Conservation (phyloP, 2,797 vertebrate species). For the Cryptoprocta ferox region DNA sequence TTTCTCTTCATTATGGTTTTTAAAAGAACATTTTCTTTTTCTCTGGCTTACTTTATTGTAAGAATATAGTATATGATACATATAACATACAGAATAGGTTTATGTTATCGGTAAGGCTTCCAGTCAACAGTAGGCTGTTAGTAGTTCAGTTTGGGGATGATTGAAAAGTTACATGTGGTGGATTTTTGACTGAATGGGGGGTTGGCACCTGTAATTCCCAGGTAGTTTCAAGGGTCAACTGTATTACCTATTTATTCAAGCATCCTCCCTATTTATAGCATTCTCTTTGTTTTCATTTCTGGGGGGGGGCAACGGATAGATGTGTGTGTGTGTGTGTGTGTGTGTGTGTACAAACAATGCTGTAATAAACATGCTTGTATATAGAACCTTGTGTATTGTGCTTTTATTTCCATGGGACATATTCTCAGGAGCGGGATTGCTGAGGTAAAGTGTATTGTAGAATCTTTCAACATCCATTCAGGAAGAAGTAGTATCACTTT, state of each 20-base stretch:
- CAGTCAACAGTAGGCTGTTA: not conserved
- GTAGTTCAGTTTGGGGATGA: not conserved
- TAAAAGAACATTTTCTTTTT: not conserved
- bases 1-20: not conserved
- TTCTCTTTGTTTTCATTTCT: slow-evolving; percentile 38
- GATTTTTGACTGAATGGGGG: not conserved
- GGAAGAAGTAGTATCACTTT: not conserved
- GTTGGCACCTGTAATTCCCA: not conserved
- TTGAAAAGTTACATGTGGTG: not conserved
- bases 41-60: not conserved
- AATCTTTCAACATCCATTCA: not conserved
- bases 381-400: not conserved
- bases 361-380: not conserved
- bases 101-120: not conserved
- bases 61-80: not conserved
- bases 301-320: not conserved
- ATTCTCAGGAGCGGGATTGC: not conserved
- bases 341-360: not conserved
- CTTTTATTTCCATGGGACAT: not conserved
- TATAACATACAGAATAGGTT: not conserved
- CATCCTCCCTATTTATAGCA: not conserved
- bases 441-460: not conserved
- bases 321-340: not conserved
- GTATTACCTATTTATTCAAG: slow-evolving; percentile 4
- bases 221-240: not conserved